A percentile compares a stretch with the other conserved stretches of the same genome.
phyloP scores from a whole-genome alignment of 2,888 invertebrate genomes.

The Drosophila phalerata region DNA sequence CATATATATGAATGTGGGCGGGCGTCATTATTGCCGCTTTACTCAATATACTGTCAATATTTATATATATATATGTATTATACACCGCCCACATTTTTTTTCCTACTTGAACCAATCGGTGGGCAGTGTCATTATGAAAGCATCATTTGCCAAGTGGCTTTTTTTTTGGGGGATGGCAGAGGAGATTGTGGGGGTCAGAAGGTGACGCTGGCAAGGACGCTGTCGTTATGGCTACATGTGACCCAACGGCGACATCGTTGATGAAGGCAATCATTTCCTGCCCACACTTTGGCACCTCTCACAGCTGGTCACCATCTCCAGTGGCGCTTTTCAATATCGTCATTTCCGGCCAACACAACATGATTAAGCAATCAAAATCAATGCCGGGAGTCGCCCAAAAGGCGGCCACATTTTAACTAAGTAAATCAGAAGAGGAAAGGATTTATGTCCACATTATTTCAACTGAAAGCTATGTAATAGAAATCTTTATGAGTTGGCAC shows the following conservation, averaged over 20 bases:
- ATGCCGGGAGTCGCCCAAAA: constrained; percentile 41
- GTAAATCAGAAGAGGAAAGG: constrained; percentile 44
- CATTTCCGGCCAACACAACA: constrained; percentile 72
- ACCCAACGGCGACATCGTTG: constrained; percentile 31
- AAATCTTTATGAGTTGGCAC: constrained; percentile 67
- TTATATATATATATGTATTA: constrained; percentile 9
- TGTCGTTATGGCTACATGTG: constrained; percentile 50
- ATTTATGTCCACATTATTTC: constrained; percentile 71
- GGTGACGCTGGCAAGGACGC: constrained; percentile 4
- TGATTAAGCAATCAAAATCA: constrained; percentile 74
- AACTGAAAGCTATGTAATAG: constrained; percentile 36
- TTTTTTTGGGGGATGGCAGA: neutral
- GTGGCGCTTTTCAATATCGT: constrained; percentile 78
- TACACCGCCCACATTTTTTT: constrained; percentile 7
- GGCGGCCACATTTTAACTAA: constrained; percentile 65
- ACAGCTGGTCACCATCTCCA: constrained; percentile 55
- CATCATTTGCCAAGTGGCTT: constrained; percentile 48
- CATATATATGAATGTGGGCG: too few species aligned
- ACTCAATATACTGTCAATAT: constrained; percentile 44
- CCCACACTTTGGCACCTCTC: constrained; percentile 19
- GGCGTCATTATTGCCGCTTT: constrained; percentile 58
- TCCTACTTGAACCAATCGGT: constrained; percentile 7
- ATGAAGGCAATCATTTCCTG: constrained; percentile 38
- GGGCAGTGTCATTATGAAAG: constrained; percentile 51
- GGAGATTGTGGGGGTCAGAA: neutral